Base-by-base conservation (phyloP, 2,888 invertebrate genomes). In the Lymantria monacha region DNA sequence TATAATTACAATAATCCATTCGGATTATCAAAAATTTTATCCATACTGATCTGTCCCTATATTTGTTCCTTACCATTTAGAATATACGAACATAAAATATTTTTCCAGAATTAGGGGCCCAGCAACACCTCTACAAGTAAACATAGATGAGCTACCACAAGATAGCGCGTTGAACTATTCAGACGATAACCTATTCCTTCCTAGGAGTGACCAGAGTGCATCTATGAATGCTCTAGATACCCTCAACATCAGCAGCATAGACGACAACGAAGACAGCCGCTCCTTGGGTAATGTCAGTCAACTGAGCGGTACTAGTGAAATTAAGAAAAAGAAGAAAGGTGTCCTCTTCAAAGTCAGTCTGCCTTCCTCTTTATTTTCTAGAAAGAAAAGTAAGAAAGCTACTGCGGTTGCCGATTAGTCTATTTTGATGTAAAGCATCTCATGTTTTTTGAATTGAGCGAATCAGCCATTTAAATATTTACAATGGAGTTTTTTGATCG, bases 111-210 rank as follows among this genome's bases (percentile, higher is more conserved):
- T 55, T 10, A 71, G 63, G 47, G 60, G 57, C 22, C 40, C 46
- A 33, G 53, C 61, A 12, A 44, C 62, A 0, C 65, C 68, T 42
- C 79, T 79, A 0, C 65, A 66, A 0, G 49, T 81, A 9, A 76
- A 71, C 46, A 80, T 83, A 9, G 69, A 63, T 0, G 78, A 81
- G 41, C 46, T 76, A 12, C 50, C 65, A 7, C 54, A 69, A 3
- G 60, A 53, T 48, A 54, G 57, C 40, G 57, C 61, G 30, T 48
- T 54, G 0, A 59, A 64, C 0, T 59, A 59, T n/a, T 56, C 56
- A n/a, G 60, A 59, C 0, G 59, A 62, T 3, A 58, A 57, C 15
- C 55, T 62, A 51, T 61, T 76, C 30, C 73, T 72, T 0, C 61
- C 66, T 0, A 38, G 31, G 10, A 9, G 11, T 3, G 36, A 48